Conservation (phyloP, 2,113 vertebrate species). For the Todiramphus chloris region DNA sequence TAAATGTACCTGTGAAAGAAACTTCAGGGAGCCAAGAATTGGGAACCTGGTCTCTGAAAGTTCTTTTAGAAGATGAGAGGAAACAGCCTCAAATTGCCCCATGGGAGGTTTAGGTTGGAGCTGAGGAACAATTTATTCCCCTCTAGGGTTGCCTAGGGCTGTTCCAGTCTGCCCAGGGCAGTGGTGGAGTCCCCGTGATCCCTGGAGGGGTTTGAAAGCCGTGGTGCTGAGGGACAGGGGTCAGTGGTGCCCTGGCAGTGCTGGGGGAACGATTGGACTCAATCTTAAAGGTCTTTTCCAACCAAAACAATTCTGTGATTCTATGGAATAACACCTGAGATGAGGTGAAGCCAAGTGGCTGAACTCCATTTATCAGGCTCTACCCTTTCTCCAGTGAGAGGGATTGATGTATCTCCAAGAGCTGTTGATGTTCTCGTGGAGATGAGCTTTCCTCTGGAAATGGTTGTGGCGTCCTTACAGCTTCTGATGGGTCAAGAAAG, state of each 20-base stretch:
- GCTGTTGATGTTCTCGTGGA: background rate
- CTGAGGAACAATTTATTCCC: too few species aligned
- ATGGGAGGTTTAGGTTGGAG: too few species aligned
- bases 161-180: background rate
- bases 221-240: background rate
- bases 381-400: background rate
- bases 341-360: background rate
- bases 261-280: rapidly evolving
- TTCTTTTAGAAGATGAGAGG: background rate
- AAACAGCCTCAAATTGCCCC: rapidly evolving
- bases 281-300: background rate
- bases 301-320: background rate
- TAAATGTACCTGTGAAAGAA: rapidly evolving
- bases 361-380: background rate
- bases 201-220: background rate
- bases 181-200: background rate
- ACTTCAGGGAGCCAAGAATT: background rate
- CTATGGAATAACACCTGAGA: background rate
- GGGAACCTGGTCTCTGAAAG: background rate
- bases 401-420: rapidly evolving
- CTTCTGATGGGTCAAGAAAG: background rate
- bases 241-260: background rate
- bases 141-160: rapidly evolving
- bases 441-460: background rate
- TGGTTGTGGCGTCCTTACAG: background rate